Percentiles rank a stretch among this genome's conserved stretches.
phyloP scores from a whole-genome alignment of 1,140 invertebrate genomes.

The Lordiphosa clarofinis region DNA sequence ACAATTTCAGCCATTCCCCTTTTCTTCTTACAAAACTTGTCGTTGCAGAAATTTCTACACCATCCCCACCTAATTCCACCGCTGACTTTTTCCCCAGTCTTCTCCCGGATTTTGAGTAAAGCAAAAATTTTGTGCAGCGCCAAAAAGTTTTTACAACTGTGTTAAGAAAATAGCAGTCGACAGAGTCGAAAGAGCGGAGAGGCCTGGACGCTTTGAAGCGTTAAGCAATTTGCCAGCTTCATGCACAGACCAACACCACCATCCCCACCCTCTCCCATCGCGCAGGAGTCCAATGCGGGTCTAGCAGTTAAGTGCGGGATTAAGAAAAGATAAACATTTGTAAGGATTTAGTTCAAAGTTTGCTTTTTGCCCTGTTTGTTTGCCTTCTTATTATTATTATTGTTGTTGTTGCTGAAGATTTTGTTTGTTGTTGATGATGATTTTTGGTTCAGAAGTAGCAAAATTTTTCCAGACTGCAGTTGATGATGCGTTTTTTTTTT shows the following conservation, averaged over 20 bases:
- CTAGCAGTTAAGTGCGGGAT: constrained; percentile 75
- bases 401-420: constrained; percentile 26
- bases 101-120: constrained; percentile 46
- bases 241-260: constrained; percentile 34
- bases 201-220: constrained; percentile 46
- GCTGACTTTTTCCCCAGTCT: constrained; percentile 5
- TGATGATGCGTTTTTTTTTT: constrained; percentile 6
- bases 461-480: constrained; percentile 27
- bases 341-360: constrained; percentile 78
- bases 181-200: constrained; percentile 4
- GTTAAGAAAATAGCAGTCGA: constrained; percentile 64
- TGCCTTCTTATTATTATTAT: constrained; percentile 64
- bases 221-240: constrained; percentile 78
- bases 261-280: constrained; percentile 17
- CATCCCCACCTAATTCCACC: constrained; percentile 1
- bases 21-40: constrained; percentile 66
- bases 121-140: constrained; percentile 48
- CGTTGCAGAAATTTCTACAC: constrained; percentile 47
- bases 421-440: constrained; percentile 20
- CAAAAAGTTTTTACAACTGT: constrained; percentile 71
- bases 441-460: constrained; percentile 4
- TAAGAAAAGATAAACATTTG: constrained; percentile 79
- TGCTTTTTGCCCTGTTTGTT: constrained; percentile 66
- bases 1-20: neutral
- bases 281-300: constrained; percentile 56